Base-by-base conservation (phyloP, 2,888 invertebrate species). In the Lumbricus terrestris region DNA sequence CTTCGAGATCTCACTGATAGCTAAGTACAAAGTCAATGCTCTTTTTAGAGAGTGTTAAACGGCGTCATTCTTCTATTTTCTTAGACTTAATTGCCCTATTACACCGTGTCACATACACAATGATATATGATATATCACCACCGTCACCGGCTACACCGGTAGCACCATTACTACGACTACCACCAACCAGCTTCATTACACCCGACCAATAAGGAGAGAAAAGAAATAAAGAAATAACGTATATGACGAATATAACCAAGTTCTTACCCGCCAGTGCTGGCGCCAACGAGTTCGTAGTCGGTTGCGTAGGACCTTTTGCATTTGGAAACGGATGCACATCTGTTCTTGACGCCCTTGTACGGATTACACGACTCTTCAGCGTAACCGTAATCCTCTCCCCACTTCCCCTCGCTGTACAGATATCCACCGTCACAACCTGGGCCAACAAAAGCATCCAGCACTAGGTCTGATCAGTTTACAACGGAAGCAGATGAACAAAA, bases 211-310 rank as follows among this genome's bases (percentile, higher is more conserved):
- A n/a, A n/a, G n/a, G n/a, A n/a, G 69, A 69, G 16, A 16, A 69
- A 3, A n/a, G 6, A n/a, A n/a, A 16, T 42, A 47, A 1, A n/a
- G 11, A n/a, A n/a, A 29, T n/a, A 69, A 69, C n/a, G 29, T 69
- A 69, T 69, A 69, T n/a, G n/a, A n/a, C 69, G 69, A 15, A 40
- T 40, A 11, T 13, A 16, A n/a, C 8, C 13, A 69, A 37, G 5
- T 47, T 93, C 94, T 93, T 93, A 95, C 94, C 94, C 95, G 88
- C 95, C 95, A 92, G 95, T 95, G 92, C 93, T 95, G 69, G 95
- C 95, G 54, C 96, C 96, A 47, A 96, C 94, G 93, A 96, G 96
- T 89, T 93, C 92, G 92, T 96, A 96, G 88, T 93, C 92, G 11
- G 95, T 95, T 29, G 95, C 94, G 93, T 95, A 96, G 91, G 94